These are phyloP conservation scores for Drosophila niveifrons DNA, from an alignment of 2,888 invertebrate species.

Conservation along the genomic window DNA sequence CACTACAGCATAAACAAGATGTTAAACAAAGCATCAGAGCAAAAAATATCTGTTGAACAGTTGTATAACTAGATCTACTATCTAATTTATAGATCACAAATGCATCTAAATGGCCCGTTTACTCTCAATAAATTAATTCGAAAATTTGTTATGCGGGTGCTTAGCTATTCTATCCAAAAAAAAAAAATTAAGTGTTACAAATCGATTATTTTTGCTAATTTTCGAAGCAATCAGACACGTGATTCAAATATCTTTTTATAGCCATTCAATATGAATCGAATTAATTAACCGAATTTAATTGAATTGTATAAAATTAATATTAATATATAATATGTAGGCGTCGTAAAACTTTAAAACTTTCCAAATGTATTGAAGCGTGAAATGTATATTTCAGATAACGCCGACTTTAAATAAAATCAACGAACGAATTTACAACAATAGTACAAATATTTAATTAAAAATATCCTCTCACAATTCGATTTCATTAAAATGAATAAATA, in stretches of 20 bases:
- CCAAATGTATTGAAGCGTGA: neutral
- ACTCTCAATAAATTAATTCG: slow-evolving; percentile 23
- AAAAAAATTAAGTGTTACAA: slow-evolving; percentile 6
- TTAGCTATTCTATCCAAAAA: slow-evolving; percentile 17
- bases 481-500: too few relatives aligned
- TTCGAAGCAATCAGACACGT: slow-evolving; percentile 25
- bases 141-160: slow-evolving; percentile 29
- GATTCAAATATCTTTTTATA: slow-evolving; percentile 20
- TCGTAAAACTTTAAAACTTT: neutral
- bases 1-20: slow-evolving; percentile 17
- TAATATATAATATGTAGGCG: neutral
- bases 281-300: neutral
- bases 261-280: neutral
- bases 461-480: too few relatives aligned
- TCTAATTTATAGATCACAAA: slow-evolving; percentile 8
- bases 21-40: slow-evolving; percentile 16
- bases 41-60: neutral
- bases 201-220: slow-evolving; percentile 21
- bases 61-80: slow-evolving; percentile 7
- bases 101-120: slow-evolving; percentile 41
- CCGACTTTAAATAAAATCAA: too few relatives aligned
- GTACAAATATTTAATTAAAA: too few relatives aligned
- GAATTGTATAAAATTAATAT: neutral
- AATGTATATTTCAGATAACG: neutral
- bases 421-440: too few relatives aligned